phyloP scores from a whole-genome alignment of 2,113 vertebrate species.

The Oncorhynchus nerka region DNA sequence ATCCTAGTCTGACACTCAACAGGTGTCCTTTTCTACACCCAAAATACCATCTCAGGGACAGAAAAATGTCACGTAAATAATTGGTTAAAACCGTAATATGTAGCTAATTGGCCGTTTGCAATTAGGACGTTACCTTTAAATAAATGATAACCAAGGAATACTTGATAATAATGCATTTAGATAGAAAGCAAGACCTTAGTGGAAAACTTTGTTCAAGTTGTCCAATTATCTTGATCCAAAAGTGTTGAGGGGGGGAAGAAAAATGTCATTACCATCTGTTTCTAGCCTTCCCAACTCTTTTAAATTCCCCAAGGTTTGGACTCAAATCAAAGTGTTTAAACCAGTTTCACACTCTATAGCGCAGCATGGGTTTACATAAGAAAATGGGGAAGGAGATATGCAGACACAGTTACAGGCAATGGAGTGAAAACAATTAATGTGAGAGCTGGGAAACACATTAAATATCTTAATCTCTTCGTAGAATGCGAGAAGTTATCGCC shows the following conservation, averaged over 20 bases:
- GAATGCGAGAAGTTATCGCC: conserved; percentile 58
- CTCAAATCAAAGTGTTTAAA: conserved; percentile 68
- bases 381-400: conserved; percentile 43
- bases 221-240: conserved; percentile 76
- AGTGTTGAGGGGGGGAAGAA: conserved; percentile 48
- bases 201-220: conserved; percentile 65
- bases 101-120: conserved; percentile 34
- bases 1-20: conserved; percentile 1
- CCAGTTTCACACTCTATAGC: conserved; percentile 45
- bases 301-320: conserved; percentile 69
- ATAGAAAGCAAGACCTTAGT: conserved; percentile 35
- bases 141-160: conserved; percentile 55
- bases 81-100: conserved; percentile 31
- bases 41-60: conserved; percentile 19
- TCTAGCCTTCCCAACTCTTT: conserved; percentile 57
- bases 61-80: conserved; percentile 14
- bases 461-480: conserved; percentile 68
- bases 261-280: conserved; percentile 75
- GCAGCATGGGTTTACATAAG: conserved; percentile 58
- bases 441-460: conserved; percentile 65
- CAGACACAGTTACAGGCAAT: conserved; percentile 64
- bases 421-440: conserved; percentile 75
- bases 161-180: conserved; percentile 58
- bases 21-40: not conserved
- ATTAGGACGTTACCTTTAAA: conserved; percentile 46